These are phyloP conservation scores for Aphidius gifuensis DNA, from an alignment of 1,140 invertebrate species.

Conservation along the genomic window DNA sequence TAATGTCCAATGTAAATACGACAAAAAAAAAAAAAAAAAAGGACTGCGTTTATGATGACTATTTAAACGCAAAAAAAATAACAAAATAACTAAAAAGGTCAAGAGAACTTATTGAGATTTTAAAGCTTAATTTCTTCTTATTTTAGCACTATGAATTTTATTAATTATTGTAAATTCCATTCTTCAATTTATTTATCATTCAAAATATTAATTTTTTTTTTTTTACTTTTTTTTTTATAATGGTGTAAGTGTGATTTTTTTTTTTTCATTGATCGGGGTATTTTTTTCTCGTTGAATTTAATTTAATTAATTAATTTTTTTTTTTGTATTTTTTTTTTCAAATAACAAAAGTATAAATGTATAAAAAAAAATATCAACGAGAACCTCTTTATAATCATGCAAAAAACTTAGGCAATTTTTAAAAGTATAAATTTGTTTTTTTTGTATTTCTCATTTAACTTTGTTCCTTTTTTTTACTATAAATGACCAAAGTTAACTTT, in stretches of 20 bases:
- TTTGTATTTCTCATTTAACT: too few species aligned
- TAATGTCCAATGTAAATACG: constrained; percentile 31
- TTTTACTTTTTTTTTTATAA: neutral
- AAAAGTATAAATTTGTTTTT: too few species aligned
- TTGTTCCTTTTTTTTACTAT: constrained; percentile 27
- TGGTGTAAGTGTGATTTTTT: constrained; percentile 8
- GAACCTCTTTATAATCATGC: too few species aligned
- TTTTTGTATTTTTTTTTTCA: constrained; percentile 35
- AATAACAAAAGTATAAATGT: constrained; percentile 29
- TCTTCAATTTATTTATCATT: constrained; percentile 1
- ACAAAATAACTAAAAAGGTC: constrained; percentile 10
- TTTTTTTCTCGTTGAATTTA: constrained; percentile 1
- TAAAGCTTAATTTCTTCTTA: constrained; percentile 8
- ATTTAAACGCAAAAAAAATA: constrained; percentile 4
- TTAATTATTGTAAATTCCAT: constrained; percentile 15
- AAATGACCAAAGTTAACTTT: constrained; percentile 41
- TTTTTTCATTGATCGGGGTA: constrained; percentile 1
- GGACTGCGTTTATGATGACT: neutral
- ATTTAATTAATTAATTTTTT: neutral
- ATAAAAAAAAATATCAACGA: too few species aligned
- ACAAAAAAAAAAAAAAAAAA: constrained; percentile 20
- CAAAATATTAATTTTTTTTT: constrained; percentile 14
- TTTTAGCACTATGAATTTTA: constrained; percentile 11
- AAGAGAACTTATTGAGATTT: constrained; percentile 4
- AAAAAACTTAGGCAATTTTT: too few species aligned